These are phyloP conservation scores for Drosophila leontia DNA, from an alignment of 1,140 invertebrate species.

Conservation along the genomic window DNA sequence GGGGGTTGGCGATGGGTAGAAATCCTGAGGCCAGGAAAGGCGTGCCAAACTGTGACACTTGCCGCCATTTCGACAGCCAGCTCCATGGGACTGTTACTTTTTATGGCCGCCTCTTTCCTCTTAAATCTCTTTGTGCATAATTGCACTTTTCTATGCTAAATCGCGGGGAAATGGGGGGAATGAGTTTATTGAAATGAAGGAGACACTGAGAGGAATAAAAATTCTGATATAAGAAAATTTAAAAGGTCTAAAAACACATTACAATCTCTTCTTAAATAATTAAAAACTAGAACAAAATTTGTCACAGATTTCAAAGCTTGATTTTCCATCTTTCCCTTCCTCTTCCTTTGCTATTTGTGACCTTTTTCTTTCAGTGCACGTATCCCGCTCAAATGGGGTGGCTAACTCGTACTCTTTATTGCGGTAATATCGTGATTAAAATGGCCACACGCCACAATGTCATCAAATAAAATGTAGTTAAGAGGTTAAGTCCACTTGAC, in stretches of 20 bases:
- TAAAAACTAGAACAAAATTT: no score
- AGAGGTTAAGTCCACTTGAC: constrained; percentile 55
- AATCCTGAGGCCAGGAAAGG: constrained; percentile 14
- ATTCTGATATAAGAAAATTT: no score
- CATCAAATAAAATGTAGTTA: constrained; percentile 60
- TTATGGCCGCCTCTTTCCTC: constrained; percentile 6
- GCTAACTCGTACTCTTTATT: constrained; percentile 5
- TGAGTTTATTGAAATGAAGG: constrained; percentile 16
- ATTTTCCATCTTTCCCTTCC: neutral
- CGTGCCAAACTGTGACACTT: constrained; percentile 63
- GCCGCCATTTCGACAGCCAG: constrained; percentile 21
- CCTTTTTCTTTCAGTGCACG: constrained; percentile 3
- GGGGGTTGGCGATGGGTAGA: neutral
- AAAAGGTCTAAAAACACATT: neutral
- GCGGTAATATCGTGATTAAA: constrained; percentile 52
- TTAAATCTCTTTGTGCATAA: constrained; percentile 37
- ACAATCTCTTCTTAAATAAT: no score
- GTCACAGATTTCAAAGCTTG: neutral
- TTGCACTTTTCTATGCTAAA: constrained; percentile 33
- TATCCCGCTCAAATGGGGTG: constrained; percentile 5
- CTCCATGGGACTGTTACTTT: constrained; percentile 31
- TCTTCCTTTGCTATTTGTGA: neutral
- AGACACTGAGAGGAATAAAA: neutral
- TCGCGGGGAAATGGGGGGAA: neutral
- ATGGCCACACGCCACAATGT: constrained; percentile 53